Conservation (phyloP, 2,888 invertebrate species). For the Acrobasis suavella region DNA sequence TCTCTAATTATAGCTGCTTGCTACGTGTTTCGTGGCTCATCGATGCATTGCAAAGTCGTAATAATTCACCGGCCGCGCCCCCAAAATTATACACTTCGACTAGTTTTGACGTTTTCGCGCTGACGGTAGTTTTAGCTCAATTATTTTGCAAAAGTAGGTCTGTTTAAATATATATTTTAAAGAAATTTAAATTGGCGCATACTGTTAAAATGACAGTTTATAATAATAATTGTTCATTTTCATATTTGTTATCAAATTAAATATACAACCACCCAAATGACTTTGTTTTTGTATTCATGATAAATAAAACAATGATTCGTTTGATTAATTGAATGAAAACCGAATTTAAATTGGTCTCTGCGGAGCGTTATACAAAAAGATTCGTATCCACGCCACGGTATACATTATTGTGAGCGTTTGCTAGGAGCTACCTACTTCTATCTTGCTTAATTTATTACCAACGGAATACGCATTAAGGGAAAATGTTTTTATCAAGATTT, state of each 20-base stretch:
- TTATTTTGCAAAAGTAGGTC: neutral
- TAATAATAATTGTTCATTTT: neutral
- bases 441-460: conserved; percentile 53
- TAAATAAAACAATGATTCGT: conserved; percentile 18
- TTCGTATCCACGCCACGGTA: conserved; percentile 5
- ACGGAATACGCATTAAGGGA: conserved; percentile 44
- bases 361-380: neutral
- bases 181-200: too few relatives aligned
- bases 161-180: too few relatives aligned
- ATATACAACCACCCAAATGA: neutral
- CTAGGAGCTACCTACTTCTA: neutral
- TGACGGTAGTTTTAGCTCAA: neutral
- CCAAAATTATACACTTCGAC: conserved; percentile 31
- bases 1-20: conserved; percentile 60
- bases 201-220: neutral
- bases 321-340: conserved; percentile 21
- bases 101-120: conserved; percentile 2
- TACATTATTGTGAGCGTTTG: neutral
- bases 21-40: conserved; percentile 35
- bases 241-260: neutral
- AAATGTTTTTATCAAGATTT: conserved; percentile 68
- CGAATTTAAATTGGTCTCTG: conserved; percentile 26
- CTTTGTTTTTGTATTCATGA: conserved; percentile 7
- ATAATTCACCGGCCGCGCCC: conserved; percentile 36
- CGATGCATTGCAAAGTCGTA: conserved; percentile 35